A percentile compares a stretch with the other conserved stretches of the same genome.
Evolutionary conservation across 2,797 vertebrate genomes (phyloP).

Genomic region (Ataeniobius toweri): DNA sequence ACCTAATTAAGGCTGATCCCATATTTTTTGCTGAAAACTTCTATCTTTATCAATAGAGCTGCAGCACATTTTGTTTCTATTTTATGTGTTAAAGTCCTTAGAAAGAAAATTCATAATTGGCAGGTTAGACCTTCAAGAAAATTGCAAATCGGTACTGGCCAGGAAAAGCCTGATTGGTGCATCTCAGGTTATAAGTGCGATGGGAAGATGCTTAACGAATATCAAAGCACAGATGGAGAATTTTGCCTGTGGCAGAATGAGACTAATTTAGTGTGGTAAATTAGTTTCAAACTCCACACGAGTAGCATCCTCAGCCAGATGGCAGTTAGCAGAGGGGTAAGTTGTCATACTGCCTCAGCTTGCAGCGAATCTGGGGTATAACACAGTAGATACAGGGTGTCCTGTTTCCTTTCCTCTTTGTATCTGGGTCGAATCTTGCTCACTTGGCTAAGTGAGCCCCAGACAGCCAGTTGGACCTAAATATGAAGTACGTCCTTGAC

Average conservation of each 20-base stretch:
- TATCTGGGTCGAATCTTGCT: conserved; percentile 71
- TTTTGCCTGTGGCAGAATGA: conserved; percentile 6
- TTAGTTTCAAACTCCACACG: conserved; percentile 65
- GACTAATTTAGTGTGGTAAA: conserved; percentile 67
- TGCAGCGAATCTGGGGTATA: conserved; percentile 37
- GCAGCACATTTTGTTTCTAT: neutral
- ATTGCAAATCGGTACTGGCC: neutral
- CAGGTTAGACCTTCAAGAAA: neutral
- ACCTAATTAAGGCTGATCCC: neutral
- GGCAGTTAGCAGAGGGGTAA: conserved; percentile 49
- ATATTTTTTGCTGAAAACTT: neutral
- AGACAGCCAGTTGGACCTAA: conserved; percentile 72
- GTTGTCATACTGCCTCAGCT: conserved; percentile 40
- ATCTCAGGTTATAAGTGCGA: neutral
- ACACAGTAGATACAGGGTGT: conserved; percentile 44
- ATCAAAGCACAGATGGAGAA: neutral
- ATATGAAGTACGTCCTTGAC: conserved; percentile 74
- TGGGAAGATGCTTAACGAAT: neutral
- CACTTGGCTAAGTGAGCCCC: conserved; percentile 51
- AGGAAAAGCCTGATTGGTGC: neutral
- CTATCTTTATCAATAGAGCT: neutral
- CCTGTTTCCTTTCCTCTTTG: conserved; percentile 42
- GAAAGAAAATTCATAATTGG: neutral
- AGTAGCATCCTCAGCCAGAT: conserved; percentile 58
- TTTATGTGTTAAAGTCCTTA: neutral